Base-by-base conservation (phyloP, 1,140 invertebrate genomes). In the Lithobius niger region DNA sequence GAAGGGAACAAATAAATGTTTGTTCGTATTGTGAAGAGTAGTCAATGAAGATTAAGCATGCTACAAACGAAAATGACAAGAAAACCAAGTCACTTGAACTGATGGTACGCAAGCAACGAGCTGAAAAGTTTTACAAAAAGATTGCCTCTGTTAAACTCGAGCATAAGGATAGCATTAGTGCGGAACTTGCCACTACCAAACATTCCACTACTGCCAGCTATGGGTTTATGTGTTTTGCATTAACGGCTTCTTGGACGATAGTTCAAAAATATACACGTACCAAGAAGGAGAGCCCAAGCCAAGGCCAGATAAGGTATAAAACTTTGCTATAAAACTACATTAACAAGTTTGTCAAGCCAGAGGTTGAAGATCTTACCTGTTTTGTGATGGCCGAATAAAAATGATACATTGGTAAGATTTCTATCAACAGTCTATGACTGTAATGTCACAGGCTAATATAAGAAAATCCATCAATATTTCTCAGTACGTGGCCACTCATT, bases 181-280 rank as follows among this genome's bases (percentile, higher is more conserved):
- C 58, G 60, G 54, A 64, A 63, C 49, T 24, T 62, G 22, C 59
- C 58, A 4, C 50, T 62, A 1, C 62, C 57, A 3, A 40, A 53
- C 31, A 55, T 58, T 16, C 57, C 57, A 65, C 47, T 42, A 59
- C 49, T 31, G 65, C 19, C 64, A 69, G 49, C 60, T 63, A 52
- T 55, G 47, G 45, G 25, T 62, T 27, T 55, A 58, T 45, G 25
- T 53, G 45, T 56, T 62, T 28, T 58, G 59, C 40, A 57, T 63
- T 27, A 57, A 64, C 52, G 50, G 59, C 44, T 24, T 62, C 26
- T 53, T 55, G 31, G 55, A 64, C n/a, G 45, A 63, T 13, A 60
- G 48, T 52, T 27, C 51, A 19, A 27, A 56, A 27, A 61, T 63
- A 54, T 65, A 61, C 57, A 55, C 53, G 40, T 62, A 66, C 43